Percentiles rank a stretch among this genome's conserved stretches.
phyloP scores from a whole-genome alignment of 2,888 invertebrate species.

The Entomobrya multifasciata region DNA sequence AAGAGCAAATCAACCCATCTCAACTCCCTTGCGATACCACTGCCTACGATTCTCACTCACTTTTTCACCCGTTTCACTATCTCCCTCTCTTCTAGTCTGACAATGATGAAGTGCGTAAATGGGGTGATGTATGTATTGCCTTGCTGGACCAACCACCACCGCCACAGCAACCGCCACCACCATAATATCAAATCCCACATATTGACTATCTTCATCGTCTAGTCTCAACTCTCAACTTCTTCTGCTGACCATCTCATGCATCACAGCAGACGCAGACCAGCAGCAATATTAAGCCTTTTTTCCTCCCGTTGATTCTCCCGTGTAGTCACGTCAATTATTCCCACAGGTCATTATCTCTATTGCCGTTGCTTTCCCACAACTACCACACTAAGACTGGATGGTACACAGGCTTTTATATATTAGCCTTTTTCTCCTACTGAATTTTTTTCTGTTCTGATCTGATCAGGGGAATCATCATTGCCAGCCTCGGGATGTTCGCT shows the following conservation, averaged over 20 bases:
- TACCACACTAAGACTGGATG: slow-evolving; percentile 10
- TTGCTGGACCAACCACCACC: slow-evolving; percentile 10
- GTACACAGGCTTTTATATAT: too few relatives aligned
- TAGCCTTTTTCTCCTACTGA: too few relatives aligned
- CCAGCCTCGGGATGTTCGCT: slow-evolving; percentile 17
- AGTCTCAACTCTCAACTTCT: too few relatives aligned
- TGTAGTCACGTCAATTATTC: slow-evolving; percentile 78
- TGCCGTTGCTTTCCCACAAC: slow-evolving; percentile 75
- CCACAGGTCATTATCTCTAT: slow-evolving; percentile 79
- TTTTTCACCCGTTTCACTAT: too few relatives aligned
- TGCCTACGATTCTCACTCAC: neutral
- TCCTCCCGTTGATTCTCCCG: slow-evolving; percentile 33
- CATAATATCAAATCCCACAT: slow-evolving; percentile 32
- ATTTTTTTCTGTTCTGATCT: too few relatives aligned
- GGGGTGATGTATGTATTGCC: slow-evolving; percentile 61
- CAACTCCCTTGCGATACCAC: slow-evolving; percentile 15
- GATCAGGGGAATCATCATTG: neutral
- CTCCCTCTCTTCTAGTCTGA: slow-evolving; percentile 27
- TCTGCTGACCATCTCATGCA: neutral
- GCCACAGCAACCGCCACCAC: neutral
- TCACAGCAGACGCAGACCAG: too few relatives aligned
- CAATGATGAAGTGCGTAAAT: slow-evolving; percentile 71
- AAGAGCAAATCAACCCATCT: too few relatives aligned
- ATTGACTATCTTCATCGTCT: slow-evolving; percentile 21
- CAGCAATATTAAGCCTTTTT: slow-evolving; percentile 35